Percentiles rank a stretch among this genome's conserved stretches.
These are phyloP conservation scores for Archips crataeganus DNA, from an alignment of 2,888 invertebrate species.

Conservation along the genomic window DNA sequence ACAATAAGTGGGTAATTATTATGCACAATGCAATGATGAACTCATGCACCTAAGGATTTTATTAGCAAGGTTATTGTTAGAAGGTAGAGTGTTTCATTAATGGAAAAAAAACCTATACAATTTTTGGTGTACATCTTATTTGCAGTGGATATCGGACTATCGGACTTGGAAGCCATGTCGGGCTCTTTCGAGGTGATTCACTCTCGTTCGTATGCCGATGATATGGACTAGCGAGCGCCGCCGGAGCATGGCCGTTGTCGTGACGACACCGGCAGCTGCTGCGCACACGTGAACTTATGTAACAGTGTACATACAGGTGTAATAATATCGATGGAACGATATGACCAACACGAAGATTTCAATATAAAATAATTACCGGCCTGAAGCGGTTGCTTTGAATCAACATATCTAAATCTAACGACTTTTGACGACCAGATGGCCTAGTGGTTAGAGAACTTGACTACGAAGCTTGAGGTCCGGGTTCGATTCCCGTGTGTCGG, in stretches of 20 bases:
- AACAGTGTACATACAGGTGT: conserved; percentile 47
- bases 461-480: too few relatives aligned
- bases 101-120: conserved; percentile 14
- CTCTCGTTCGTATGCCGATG: conserved; percentile 71
- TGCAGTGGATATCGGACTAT: background rate
- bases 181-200: conserved; percentile 68
- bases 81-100: conserved; percentile 12
- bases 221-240: conserved; percentile 68
- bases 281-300: conserved; percentile 55
- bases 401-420: too few relatives aligned
- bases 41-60: background rate
- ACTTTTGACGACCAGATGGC: too few relatives aligned
- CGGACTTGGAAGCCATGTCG: conserved; percentile 41
- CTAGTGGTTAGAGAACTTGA: too few relatives aligned
- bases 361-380: background rate
- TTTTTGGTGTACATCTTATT: background rate
- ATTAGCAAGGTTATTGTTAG: conserved; percentile 14
- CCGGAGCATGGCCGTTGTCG: conserved; percentile 71
- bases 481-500: too few relatives aligned
- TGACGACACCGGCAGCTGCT: conserved; percentile 61
- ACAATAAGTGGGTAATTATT: conserved; percentile 6
- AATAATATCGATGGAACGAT: conserved; percentile 15
- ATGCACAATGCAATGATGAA: conserved; percentile 9
- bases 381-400: background rate
- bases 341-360: conserved; percentile 2